Percentiles rank a stretch among this genome's conserved stretches.
Evolutionary conservation across 2,797 vertebrate species (phyloP).

Genomic region (Bucorvus abyssinicus): DNA sequence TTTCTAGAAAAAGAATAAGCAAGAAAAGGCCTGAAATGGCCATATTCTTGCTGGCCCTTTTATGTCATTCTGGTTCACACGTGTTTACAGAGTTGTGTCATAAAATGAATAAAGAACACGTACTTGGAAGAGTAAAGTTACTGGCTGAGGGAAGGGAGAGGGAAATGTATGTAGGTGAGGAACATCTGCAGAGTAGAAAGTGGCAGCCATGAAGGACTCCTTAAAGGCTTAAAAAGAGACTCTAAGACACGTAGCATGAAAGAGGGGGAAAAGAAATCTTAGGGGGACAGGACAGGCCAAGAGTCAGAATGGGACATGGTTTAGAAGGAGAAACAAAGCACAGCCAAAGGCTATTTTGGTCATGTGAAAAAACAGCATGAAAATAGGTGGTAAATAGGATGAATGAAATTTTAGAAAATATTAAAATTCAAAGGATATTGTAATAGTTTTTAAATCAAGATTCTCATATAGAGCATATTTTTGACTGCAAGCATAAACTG

Average conservation of each 20-base stretch:
- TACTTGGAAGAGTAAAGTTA: not conserved
- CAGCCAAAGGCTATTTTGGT: not conserved
- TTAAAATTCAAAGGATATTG: not conserved
- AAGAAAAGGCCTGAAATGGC: not conserved
- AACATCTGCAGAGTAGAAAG: not conserved
- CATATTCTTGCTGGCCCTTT: not conserved
- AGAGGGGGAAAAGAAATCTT: not conserved
- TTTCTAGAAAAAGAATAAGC: not conserved
- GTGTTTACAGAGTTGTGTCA: not conserved
- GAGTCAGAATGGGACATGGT: not conserved
- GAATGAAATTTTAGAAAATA: not conserved
- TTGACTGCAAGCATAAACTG: not conserved
- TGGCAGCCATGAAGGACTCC: not conserved
- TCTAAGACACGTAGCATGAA: not conserved
- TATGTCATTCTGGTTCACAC: not conserved
- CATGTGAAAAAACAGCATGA: not conserved
- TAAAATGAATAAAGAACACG: not conserved
- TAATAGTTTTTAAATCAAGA: not conserved
- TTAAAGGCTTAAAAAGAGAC: constrained; percentile 6
- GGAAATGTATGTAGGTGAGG: not conserved
- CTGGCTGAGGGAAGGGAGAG: not conserved
- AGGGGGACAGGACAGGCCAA: not conserved
- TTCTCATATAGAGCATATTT: not conserved
- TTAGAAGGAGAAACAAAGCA: not conserved
- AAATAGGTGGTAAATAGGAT: not conserved